Evolutionary conservation across 2,797 vertebrate genomes (phyloP).

Genomic region (Pterois miles): DNA sequence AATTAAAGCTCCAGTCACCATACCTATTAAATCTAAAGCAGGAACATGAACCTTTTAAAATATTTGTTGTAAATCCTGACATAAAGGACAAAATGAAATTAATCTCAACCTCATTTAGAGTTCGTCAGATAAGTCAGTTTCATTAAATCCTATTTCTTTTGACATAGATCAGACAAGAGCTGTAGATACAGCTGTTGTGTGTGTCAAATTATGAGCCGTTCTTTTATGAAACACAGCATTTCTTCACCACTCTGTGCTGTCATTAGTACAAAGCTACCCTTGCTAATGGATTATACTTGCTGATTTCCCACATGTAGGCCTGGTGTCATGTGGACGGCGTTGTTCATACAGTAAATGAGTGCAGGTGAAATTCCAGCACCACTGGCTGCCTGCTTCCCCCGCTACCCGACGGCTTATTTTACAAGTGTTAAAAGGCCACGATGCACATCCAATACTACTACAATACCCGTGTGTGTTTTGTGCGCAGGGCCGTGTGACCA

Average conservation of each 20-base stretch:
- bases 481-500: conserved; percentile 32
- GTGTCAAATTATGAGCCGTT: background rate
- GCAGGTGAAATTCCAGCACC: background rate
- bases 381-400: background rate
- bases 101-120: too few species aligned
- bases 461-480: background rate
- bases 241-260: background rate
- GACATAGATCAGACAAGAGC: background rate
- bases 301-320: background rate
- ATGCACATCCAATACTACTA: conserved; percentile 19
- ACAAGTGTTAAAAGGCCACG: conserved; percentile 33
- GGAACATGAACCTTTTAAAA: too few species aligned
- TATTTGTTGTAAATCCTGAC: too few species aligned
- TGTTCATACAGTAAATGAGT: conserved; percentile 2
- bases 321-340: background rate
- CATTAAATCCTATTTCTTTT: background rate
- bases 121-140: background rate
- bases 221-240: background rate
- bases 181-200: background rate
- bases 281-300: conserved; percentile 18
- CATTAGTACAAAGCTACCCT: background rate
- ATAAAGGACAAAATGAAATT: too few species aligned
- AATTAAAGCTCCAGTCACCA: too few species aligned
- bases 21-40: too few species aligned
- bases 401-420: conserved; percentile 27